phyloP scores from a whole-genome alignment of 2,113 vertebrate species.

The Scomber colias region DNA sequence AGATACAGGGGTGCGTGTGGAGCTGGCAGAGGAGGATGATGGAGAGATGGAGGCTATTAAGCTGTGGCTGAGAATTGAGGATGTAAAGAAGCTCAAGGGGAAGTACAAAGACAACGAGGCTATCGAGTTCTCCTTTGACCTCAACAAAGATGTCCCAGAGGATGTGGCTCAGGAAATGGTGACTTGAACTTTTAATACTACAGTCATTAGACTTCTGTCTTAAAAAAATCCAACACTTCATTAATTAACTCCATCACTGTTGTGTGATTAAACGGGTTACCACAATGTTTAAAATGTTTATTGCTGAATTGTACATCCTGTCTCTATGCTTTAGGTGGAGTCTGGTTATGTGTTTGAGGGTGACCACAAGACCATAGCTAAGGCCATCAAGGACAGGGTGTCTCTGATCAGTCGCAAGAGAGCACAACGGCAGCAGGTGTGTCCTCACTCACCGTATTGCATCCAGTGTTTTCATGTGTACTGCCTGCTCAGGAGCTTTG shows the following conservation, averaged over 20 bases:
- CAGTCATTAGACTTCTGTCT: not conserved
- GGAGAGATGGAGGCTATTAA: conserved; percentile 97
- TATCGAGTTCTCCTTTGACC: conserved; percentile 98
- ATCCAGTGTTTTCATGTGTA: not conserved
- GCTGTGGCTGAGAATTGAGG: conserved; percentile 97
- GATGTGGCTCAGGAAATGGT: conserved; percentile 99
- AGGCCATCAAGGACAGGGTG: conserved; percentile 98
- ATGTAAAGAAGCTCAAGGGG: conserved; percentile 97
- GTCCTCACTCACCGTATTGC: not conserved
- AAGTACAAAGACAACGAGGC: conserved; percentile 99
- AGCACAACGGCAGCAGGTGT: conserved; percentile 92
- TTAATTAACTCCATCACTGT: not conserved
- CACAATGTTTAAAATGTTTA: not conserved
- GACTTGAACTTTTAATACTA: conserved; percentile 51
- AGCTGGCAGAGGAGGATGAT: conserved; percentile 98
- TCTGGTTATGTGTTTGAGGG: conserved; percentile 97
- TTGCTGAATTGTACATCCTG: not conserved
- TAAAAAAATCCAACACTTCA: not conserved
- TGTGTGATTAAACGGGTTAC: not conserved
- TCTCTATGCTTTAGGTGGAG: conserved; percentile 88
- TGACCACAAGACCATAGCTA: conserved; percentile 98
- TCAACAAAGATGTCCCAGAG: conserved; percentile 95
- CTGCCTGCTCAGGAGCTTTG: not conserved
- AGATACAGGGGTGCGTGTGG: conserved; percentile 97
- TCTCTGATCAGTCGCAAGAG: conserved; percentile 95